A percentile compares a stretch with the other conserved stretches of the same genome.
These are phyloP conservation scores for Onthophagus taurus DNA, from an alignment of 1,140 invertebrate genomes.

Conservation along the genomic window DNA sequence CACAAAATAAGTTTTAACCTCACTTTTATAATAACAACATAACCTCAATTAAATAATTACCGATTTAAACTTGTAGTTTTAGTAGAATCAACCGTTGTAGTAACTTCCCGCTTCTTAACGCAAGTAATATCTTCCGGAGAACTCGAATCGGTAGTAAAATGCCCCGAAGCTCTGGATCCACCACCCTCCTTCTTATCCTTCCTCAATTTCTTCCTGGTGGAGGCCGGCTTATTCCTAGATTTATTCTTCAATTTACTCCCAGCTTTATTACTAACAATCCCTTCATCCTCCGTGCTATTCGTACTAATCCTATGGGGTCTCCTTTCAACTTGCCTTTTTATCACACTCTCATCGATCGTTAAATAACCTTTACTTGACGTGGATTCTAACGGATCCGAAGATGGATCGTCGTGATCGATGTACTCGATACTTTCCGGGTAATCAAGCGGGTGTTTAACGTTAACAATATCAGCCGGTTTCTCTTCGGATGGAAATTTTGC, in stretches of 20 bases:
- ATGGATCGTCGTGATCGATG: conserved; percentile 28
- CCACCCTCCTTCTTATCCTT: conserved; percentile 2
- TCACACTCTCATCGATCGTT: conserved; percentile 8
- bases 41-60: not conserved
- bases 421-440: conserved; percentile 34
- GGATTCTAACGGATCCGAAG: conserved; percentile 9
- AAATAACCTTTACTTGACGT: conserved; percentile 11
- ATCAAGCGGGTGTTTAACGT: no score
- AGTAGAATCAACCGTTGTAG: conserved; percentile 25
- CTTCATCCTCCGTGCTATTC: conserved; percentile 2
- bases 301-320: conserved; percentile 3
- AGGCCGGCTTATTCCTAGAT: not conserved
- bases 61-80: conserved; percentile 32
- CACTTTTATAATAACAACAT: not conserved
- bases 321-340: not conserved
- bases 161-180: not conserved
- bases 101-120: conserved; percentile 17
- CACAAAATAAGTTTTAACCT: not conserved
- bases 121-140: conserved; percentile 13
- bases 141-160: conserved; percentile 10
- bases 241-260: conserved; percentile 7
- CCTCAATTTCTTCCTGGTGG: conserved; percentile 5
- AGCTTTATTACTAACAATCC: not conserved
- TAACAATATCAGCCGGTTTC: not conserved
- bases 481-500: not conserved